A percentile compares a stretch with the other conserved stretches of the same genome.
Evolutionary conservation across 2,113 vertebrate genomes (phyloP).

Genomic region (Calidris pugnax): DNA sequence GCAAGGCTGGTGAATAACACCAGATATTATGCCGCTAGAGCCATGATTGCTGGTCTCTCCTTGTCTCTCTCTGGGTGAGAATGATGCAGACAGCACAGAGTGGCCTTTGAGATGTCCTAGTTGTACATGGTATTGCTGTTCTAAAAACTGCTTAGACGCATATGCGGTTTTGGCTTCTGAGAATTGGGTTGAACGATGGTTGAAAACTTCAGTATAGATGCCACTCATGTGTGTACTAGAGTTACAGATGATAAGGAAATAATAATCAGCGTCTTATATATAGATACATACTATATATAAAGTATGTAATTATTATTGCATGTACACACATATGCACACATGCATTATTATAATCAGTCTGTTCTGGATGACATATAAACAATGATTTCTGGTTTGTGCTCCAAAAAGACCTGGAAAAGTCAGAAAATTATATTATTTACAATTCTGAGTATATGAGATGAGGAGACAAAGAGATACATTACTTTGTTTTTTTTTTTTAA

Average conservation of each 20-base stretch:
- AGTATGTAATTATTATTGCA: neutral
- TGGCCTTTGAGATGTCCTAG: neutral
- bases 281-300: neutral
- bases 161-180: constrained; percentile 16
- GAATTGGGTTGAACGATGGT: neutral
- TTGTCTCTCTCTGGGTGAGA: neutral
- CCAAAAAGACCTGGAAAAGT: neutral
- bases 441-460: neutral
- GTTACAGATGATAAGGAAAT: neutral
- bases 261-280: neutral
- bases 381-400: neutral
- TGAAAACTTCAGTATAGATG: neutral
- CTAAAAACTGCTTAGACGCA: neutral
- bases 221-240: neutral
- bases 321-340: neutral
- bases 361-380: neutral
- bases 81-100: neutral
- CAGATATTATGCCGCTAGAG: neutral
- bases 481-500: neutral
- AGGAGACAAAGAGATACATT: neutral
- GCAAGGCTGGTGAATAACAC: neutral
- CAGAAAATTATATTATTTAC: neutral
- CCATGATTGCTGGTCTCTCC: neutral
- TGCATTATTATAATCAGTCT: neutral
- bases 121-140: neutral